Percentiles rank a stretch among this genome's conserved stretches.
phyloP scores from a whole-genome alignment of 2,797 vertebrate genomes.

The Tadarida brasiliensis region DNA sequence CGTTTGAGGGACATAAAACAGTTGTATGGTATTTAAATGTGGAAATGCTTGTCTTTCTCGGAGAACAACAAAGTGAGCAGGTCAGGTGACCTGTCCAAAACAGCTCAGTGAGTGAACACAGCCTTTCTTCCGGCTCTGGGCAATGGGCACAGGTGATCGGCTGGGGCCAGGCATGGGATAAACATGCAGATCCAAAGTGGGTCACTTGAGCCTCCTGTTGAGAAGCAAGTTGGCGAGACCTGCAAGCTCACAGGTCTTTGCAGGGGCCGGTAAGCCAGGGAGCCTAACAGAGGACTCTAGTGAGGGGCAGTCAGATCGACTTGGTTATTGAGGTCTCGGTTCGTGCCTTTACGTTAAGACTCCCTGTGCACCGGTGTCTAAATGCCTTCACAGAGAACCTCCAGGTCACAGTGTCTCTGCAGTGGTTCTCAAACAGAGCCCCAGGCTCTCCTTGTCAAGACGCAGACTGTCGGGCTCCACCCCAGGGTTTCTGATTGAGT shows the following conservation, averaged over 20 bases:
- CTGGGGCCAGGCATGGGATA: not conserved
- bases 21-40: not conserved
- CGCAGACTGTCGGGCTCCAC: fast-evolving
- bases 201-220: not conserved
- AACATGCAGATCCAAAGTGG: not conserved
- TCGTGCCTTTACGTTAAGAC: not conserved
- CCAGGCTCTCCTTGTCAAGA: not conserved
- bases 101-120: fast-evolving
- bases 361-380: not conserved
- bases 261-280: too few species aligned
- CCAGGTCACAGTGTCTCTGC: not conserved
- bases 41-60: not conserved
- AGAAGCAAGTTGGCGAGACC: too few species aligned
- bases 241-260: not conserved
- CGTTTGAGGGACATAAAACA: not conserved
- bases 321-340: not conserved
- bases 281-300: fast-evolving
- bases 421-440: not conserved
- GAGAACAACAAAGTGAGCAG: not conserved
- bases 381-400: not conserved
- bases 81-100: not conserved
- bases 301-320: not conserved
- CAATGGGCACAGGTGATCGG: not conserved
- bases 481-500: not conserved
- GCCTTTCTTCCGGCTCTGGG: not conserved